phyloP scores from a whole-genome alignment of 2,888 invertebrate species.

The Heteromurus nitidus region DNA sequence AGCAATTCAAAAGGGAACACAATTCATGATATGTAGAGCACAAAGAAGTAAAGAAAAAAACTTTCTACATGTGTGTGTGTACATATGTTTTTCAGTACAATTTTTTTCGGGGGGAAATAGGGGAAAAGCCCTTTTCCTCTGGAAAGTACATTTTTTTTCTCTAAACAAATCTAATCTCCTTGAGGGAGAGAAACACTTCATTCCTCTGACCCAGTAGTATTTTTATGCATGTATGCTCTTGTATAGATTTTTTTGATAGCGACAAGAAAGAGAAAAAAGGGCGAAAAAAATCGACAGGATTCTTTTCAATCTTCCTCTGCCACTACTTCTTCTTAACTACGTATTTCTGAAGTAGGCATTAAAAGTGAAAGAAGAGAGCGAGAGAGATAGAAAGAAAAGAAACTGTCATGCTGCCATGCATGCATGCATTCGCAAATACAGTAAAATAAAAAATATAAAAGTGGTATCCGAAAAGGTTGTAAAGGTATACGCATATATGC shows the following conservation, averaged over 20 bases:
- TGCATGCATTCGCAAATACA: background rate
- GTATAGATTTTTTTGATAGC: background rate
- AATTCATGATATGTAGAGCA: slow-evolving; percentile 67
- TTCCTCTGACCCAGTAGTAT: slow-evolving; percentile 59
- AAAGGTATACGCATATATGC: background rate
- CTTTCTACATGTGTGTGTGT: slow-evolving; percentile 9
- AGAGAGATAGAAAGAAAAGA: slow-evolving; percentile 1
- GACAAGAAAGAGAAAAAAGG: slow-evolving; percentile 33
- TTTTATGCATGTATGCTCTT: background rate
- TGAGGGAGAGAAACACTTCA: slow-evolving; percentile 59
- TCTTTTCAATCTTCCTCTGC: slow-evolving; percentile 53
- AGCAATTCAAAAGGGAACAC: slow-evolving; percentile 72
- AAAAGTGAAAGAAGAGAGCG: slow-evolving; percentile 1
- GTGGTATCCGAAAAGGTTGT: background rate
- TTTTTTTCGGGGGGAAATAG: slow-evolving; percentile 13
- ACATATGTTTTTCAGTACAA: slow-evolving; percentile 15
- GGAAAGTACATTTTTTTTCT: slow-evolving; percentile 23
- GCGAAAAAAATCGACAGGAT: slow-evolving; percentile 44
- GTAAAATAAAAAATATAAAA: background rate
- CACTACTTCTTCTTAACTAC: slow-evolving; percentile 33
- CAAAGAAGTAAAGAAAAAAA: slow-evolving; percentile 50
- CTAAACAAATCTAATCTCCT: slow-evolving; percentile 60
- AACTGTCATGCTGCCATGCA: slow-evolving; percentile 12
- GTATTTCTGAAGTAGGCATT: slow-evolving; percentile 28
- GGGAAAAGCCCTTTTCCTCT: slow-evolving; percentile 44